Evolutionary conservation across 2,888 invertebrate genomes (phyloP).

Genomic region (Achlya flavicornis): DNA sequence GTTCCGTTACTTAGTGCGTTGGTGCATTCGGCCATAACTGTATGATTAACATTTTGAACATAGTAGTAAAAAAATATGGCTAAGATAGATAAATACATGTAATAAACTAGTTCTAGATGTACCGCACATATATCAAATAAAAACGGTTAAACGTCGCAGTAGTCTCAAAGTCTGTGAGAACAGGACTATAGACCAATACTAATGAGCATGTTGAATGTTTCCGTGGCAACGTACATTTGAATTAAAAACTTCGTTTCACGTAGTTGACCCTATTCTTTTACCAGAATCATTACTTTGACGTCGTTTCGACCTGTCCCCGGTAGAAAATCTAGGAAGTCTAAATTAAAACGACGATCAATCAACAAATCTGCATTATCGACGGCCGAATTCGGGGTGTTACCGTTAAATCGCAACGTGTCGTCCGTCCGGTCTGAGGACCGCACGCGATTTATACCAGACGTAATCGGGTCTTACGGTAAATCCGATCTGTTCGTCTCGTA

Average conservation of each 20-base stretch:
- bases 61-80: background rate
- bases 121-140: background rate
- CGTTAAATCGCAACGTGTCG: conserved; percentile 62
- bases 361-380: conserved; percentile 33
- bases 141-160: conserved; percentile 7
- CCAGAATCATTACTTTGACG: background rate
- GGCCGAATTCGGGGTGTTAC: conserved; percentile 70
- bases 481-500: conserved; percentile 47
- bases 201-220: conserved; percentile 9
- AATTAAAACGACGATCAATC: conserved; percentile 18
- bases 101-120: background rate
- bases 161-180: conserved; percentile 12
- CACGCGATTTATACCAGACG: conserved; percentile 74
- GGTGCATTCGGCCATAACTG: conserved; percentile 47
- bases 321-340: background rate
- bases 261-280: background rate
- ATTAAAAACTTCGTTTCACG: background rate
- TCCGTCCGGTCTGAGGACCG: conserved; percentile 28
- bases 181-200: background rate
- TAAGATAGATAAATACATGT: background rate
- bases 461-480: conserved; percentile 75
- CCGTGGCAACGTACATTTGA: conserved; percentile 1
- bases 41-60: conserved; percentile 14
- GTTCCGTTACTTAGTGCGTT: conserved; percentile 49
- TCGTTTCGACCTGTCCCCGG: background rate